Percentiles rank a stretch among this genome's conserved stretches.
Conservation (phyloP, 1,140 invertebrate genomes). For the Nymphalis io region DNA sequence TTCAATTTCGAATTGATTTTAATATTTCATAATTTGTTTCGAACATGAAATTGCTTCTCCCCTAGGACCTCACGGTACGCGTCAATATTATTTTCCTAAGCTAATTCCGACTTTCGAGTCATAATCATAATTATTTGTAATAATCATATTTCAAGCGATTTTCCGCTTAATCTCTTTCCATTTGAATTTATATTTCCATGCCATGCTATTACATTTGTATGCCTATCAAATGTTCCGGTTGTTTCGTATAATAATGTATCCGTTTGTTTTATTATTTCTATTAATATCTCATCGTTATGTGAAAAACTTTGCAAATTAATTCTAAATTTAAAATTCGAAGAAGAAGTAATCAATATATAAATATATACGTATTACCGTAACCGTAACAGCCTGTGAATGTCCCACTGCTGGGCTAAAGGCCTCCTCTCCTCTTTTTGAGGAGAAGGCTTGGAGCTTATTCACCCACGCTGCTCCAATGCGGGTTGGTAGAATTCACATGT, state of each 20-base stretch:
- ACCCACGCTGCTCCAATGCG: no score
- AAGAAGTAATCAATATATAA: no score
- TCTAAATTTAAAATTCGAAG: no score
- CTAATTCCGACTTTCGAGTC: conserved; percentile 15
- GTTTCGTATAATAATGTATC: conserved; percentile 1
- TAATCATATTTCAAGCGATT: not conserved
- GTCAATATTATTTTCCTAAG: conserved; percentile 21
- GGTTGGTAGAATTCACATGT: no score
- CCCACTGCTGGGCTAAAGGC: no score
- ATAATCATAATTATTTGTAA: conserved; percentile 22
- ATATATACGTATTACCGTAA: no score
- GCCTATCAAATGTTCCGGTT: not conserved
- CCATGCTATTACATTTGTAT: not conserved
- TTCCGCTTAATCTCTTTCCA: not conserved
- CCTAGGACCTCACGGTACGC: conserved; percentile 19
- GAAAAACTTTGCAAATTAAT: no score
- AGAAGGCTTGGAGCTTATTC: no score
- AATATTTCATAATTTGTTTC: conserved; percentile 20
- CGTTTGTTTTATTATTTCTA: not conserved
- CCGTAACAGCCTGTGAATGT: no score
- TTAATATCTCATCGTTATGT: not conserved
- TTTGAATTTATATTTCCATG: not conserved
- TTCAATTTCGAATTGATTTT: conserved; percentile 5
- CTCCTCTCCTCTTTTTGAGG: no score
- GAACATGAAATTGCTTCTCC: conserved; percentile 18